Conservation (phyloP, 2,113 vertebrate genomes). For the Gorsachius goisagi region DNA sequence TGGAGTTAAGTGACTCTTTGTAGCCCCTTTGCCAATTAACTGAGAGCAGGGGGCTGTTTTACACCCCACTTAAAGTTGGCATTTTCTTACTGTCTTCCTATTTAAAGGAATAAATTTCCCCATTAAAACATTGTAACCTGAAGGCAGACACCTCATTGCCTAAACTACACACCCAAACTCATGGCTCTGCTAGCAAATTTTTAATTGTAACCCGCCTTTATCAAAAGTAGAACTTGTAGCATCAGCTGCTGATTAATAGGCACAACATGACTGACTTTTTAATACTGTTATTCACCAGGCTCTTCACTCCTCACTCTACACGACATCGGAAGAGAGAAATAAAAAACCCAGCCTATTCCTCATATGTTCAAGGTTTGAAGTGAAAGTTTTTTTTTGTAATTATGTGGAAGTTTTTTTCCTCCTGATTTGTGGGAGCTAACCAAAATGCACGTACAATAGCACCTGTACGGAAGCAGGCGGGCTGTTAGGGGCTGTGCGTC, state of each 20-base stretch:
- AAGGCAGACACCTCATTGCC: not conserved
- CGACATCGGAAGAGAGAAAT: not conserved
- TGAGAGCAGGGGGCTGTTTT: not conserved
- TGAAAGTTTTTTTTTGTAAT: not conserved
- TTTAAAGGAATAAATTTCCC: not conserved
- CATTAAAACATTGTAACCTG: not conserved
- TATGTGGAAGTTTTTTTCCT: not conserved
- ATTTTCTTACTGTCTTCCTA: not conserved
- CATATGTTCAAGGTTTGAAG: not conserved
- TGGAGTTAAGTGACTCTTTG: not conserved
- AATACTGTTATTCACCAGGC: not conserved
- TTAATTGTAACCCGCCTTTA: not conserved
- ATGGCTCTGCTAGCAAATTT: not conserved
- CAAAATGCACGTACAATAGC: fast-evolving
- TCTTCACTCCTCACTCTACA: not conserved
- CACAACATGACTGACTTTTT: not conserved
- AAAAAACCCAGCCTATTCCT: not conserved
- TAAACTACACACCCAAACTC: not conserved
- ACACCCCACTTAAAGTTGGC: not conserved
- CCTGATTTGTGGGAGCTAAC: fast-evolving
- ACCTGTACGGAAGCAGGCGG: fast-evolving
- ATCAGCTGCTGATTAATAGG: not conserved
- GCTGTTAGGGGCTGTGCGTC: not conserved
- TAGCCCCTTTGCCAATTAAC: not conserved
- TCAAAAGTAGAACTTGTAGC: not conserved